phyloP scores from a whole-genome alignment of 2,113 vertebrate genomes.

The Neodontobutis hainanensis region DNA sequence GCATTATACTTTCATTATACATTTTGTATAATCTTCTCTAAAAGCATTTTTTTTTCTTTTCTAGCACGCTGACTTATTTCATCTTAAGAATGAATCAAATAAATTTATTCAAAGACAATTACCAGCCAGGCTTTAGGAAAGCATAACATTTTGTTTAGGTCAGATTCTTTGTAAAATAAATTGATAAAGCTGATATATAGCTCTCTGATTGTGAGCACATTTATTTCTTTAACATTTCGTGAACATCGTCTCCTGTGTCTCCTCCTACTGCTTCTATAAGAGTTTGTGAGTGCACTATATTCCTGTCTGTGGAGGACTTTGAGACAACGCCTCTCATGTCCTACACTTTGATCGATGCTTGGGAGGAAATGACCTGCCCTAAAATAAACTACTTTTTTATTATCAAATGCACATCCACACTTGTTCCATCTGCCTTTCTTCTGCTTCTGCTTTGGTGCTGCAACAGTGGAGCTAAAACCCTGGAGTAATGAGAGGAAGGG shows the following conservation, averaged over 20 bases:
- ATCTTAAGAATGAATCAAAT: too few species aligned
- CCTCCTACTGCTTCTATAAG: slow-evolving; percentile 31
- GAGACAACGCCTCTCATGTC: slow-evolving; percentile 55
- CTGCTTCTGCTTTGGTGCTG: slow-evolving; percentile 36
- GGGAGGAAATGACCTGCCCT: slow-evolving; percentile 44
- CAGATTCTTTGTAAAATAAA: not conserved
- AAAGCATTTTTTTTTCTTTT: too few species aligned
- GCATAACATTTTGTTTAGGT: too few species aligned
- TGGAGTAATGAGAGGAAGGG: slow-evolving; percentile 67
- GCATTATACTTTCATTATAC: too few species aligned
- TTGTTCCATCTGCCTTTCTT: slow-evolving; percentile 55
- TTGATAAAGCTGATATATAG: not conserved
- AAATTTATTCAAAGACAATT: too few species aligned
- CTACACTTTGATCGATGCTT: slow-evolving; percentile 58
- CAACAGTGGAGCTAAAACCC: slow-evolving; percentile 45
- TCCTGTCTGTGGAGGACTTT: slow-evolving; percentile 32
- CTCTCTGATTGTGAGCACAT: too few species aligned
- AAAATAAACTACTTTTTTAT: slow-evolving; percentile 53
- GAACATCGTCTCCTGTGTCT: not conserved
- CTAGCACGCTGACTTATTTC: too few species aligned
- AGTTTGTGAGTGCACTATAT: slow-evolving; percentile 19
- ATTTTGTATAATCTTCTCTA: too few species aligned
- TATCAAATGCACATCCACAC: slow-evolving; percentile 67
- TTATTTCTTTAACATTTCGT: not conserved
- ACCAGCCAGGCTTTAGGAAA: too few species aligned